Conservation (phyloP, 2,888 invertebrate species). For the Rhimphoctona megacephalus region DNA sequence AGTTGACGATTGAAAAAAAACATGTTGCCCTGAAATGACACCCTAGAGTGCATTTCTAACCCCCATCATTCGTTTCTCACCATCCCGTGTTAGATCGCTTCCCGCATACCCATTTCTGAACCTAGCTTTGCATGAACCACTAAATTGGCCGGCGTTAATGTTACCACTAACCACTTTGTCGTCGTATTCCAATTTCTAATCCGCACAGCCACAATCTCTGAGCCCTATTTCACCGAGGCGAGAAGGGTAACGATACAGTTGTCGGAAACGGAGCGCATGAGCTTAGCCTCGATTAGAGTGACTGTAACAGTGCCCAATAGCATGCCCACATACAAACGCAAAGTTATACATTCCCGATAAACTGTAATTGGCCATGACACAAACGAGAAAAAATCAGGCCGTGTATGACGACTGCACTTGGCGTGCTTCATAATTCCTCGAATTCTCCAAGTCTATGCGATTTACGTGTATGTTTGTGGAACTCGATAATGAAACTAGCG, state of each 20-base stretch:
- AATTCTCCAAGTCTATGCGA: conserved; percentile 16
- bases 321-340: conserved; percentile 4
- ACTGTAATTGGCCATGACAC: conserved; percentile 66
- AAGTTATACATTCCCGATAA: conserved; percentile 38
- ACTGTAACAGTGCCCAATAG: neutral
- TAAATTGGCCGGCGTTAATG: conserved; percentile 60
- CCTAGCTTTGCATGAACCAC: conserved; percentile 30
- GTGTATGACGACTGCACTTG: conserved; percentile 44
- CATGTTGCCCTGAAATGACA: neutral
- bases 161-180: conserved; percentile 44
- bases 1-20: neutral
- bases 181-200: conserved; percentile 34
- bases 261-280: conserved; percentile 8
- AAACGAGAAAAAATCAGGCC: conserved; percentile 24
- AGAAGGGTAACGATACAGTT: neutral
- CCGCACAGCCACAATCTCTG: conserved; percentile 14
- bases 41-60: neutral
- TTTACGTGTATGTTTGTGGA: conserved; percentile 15
- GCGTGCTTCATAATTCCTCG: conserved; percentile 65
- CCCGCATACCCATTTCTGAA: conserved; percentile 22
- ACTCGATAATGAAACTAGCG: conserved; percentile 27
- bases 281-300: conserved; percentile 40
- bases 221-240: conserved; percentile 2
- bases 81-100: neutral
- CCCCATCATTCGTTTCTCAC: conserved; percentile 15